Evolutionary conservation across 2,797 vertebrate species (phyloP).

Genomic region (Acrocephalus scirpaceus): DNA sequence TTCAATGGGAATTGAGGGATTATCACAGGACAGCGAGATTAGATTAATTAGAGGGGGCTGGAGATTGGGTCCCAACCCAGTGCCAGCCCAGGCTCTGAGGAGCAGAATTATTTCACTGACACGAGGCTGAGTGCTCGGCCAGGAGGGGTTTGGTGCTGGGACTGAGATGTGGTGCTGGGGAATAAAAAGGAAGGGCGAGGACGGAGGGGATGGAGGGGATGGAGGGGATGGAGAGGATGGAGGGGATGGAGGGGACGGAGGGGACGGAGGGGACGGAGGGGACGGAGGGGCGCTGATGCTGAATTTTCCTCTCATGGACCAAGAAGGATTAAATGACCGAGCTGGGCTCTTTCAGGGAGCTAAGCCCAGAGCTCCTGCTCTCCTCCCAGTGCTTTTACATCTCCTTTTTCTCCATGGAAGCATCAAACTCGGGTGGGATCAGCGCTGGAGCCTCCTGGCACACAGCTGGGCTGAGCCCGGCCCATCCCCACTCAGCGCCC

Average conservation of each 20-base stretch:
- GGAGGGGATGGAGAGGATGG: no score
- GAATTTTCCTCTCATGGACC: accelerated
- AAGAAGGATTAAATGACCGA: neutral
- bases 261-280: no score
- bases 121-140: neutral
- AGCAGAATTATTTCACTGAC: accelerated
- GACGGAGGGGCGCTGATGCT: accelerated
- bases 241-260: no score
- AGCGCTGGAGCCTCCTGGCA: neutral
- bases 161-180: neutral
- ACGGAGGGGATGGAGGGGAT: neutral
- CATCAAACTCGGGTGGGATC: neutral
- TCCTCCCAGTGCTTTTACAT: neutral
- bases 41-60: no score
- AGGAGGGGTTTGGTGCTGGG: neutral
- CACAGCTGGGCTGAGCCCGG: neutral
- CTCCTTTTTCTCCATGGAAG: neutral
- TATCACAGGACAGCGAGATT: neutral
- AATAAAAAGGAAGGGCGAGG: neutral
- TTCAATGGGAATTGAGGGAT: neutral
- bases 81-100: neutral
- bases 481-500: neutral
- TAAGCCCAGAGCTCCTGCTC: neutral
- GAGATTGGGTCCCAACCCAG: neutral
- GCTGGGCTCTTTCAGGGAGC: neutral